Conservation (phyloP, 2,888 invertebrate genomes). For the Pollenia angustigena region DNA sequence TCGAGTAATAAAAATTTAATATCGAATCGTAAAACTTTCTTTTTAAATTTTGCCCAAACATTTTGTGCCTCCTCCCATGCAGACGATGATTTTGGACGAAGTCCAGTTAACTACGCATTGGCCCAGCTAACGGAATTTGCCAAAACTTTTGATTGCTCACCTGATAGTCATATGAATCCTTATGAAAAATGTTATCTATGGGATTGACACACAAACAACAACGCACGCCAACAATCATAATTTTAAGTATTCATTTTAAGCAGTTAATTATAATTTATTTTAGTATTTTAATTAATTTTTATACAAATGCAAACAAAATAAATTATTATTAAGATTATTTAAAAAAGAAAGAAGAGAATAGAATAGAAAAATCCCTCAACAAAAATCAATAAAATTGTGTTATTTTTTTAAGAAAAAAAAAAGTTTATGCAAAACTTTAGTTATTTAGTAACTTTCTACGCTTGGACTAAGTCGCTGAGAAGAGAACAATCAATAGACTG, state of each 20-base stretch:
- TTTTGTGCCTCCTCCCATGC: constrained; percentile 62
- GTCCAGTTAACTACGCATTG: constrained; percentile 70
- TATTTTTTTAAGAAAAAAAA: background rate
- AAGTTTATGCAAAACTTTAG: background rate
- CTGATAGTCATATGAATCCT: constrained; percentile 69
- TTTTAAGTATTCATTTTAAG: constrained; percentile 63
- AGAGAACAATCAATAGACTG: constrained; percentile 47
- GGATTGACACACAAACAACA: constrained; percentile 30
- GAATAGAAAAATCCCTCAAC: background rate
- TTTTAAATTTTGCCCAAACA: constrained; percentile 75
- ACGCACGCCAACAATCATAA: background rate
- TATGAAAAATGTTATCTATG: constrained; percentile 66
- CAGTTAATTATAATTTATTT: constrained; percentile 49
- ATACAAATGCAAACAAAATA: constrained; percentile 12
- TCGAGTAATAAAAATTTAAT: constrained; percentile 18
- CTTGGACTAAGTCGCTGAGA: constrained; percentile 20
- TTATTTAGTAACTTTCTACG: constrained; percentile 11
- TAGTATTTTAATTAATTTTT: constrained; percentile 52
- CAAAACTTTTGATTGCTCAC: constrained; percentile 67
- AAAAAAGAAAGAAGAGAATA: background rate
- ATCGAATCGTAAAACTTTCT: constrained; percentile 68
- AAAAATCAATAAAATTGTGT: background rate
- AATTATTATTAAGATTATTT: constrained; percentile 26
- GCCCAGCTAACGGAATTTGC: constrained; percentile 73
- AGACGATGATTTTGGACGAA: constrained; percentile 64